Percentiles rank a stretch among this genome's conserved stretches.
Evolutionary conservation across 2,888 invertebrate genomes (phyloP).

Genomic region (Rhagium mordax): DNA sequence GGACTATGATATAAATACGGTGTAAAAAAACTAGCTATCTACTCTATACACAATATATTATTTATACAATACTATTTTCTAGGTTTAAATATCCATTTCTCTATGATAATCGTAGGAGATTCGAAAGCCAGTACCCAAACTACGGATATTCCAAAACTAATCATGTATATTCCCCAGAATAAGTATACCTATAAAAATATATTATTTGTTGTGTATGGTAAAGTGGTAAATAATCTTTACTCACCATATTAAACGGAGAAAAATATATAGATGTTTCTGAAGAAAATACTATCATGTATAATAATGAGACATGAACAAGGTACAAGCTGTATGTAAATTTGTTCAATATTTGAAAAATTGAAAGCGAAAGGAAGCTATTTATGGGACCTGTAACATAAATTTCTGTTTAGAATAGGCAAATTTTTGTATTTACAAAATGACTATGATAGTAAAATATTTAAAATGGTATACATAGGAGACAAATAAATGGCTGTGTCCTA

Average conservation of each 20-base stretch:
- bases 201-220: not conserved
- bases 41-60: no score
- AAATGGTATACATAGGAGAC: no score
- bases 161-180: constrained; percentile 69
- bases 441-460: no score
- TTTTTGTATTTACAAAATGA: no score
- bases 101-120: constrained; percentile 68
- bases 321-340: constrained; percentile 74
- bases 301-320: constrained; percentile 68
- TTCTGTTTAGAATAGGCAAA: not conserved
- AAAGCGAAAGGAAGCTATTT: constrained; percentile 71
- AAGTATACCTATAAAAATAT: constrained; percentile 60
- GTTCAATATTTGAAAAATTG: constrained; percentile 72
- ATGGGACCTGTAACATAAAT: constrained; percentile 67
- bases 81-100: constrained; percentile 56
- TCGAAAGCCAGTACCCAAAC: constrained; percentile 69
- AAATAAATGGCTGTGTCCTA: no score
- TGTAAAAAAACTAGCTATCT: no score
- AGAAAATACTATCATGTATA: constrained; percentile 50
- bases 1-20: no score
- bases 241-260: constrained; percentile 58
- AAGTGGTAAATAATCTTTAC: constrained; percentile 24
- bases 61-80: not conserved
- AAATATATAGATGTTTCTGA: constrained; percentile 54
- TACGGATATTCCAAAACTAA: constrained; percentile 64